Conservation (phyloP, 2,797 vertebrate species). For the Pangasius krempfi region DNA sequence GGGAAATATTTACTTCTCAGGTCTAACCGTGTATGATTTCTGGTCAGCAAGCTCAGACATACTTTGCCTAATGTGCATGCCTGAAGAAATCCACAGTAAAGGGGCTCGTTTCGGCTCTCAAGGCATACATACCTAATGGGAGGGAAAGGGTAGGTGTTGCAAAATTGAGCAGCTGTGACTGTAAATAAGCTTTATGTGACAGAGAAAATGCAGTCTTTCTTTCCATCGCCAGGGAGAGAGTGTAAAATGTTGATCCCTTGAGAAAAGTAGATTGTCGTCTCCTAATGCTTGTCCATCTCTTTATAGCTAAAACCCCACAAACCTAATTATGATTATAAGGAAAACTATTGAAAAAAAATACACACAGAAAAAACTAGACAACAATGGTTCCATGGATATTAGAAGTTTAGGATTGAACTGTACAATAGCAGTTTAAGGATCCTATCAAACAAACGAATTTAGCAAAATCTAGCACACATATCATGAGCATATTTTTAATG, state of each 20-base stretch:
- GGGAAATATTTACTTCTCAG: not conserved
- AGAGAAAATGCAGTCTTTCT: constrained; percentile 70
- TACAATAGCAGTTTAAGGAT: not conserved
- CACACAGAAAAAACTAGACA: constrained; percentile 38
- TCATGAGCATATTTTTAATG: not conserved
- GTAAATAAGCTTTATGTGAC: constrained; percentile 83
- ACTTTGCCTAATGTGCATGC: constrained; percentile 15
- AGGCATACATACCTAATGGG: constrained; percentile 70
- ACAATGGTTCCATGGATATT: constrained; percentile 24
- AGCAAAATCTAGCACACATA: not conserved
- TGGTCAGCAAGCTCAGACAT: constrained; percentile 22
- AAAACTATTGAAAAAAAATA: constrained; percentile 42
- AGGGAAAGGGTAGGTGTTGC: constrained; percentile 72
- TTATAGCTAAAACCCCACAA: constrained; percentile 44
- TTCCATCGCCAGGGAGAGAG: constrained; percentile 76
- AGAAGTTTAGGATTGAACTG: not conserved
- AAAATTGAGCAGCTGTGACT: constrained; percentile 81
- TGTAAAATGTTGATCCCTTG: constrained; percentile 75
- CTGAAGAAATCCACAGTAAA: constrained; percentile 41
- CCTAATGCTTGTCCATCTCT: constrained; percentile 54
- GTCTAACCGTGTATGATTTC: constrained; percentile 7
- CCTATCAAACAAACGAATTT: not conserved
- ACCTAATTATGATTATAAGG: constrained; percentile 51
- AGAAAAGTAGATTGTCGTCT: constrained; percentile 65
- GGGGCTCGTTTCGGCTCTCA: constrained; percentile 60